Conservation (phyloP, 2,888 invertebrate genomes). For the Octonoba sinensis region DNA sequence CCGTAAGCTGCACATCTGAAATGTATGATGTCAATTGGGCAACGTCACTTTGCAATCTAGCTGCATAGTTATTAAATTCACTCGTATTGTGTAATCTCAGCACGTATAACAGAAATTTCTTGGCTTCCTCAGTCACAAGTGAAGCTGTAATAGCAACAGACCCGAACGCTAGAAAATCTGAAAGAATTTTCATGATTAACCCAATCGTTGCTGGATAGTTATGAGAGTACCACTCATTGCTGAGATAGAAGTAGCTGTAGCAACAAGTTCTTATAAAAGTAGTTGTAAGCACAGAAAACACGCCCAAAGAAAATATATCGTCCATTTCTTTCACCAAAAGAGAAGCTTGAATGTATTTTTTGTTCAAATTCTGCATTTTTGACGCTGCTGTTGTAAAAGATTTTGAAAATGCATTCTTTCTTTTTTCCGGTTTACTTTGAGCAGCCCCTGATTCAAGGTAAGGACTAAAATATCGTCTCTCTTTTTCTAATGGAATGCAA, state of each 20-base stretch:
- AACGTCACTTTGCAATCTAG: constrained; percentile 33
- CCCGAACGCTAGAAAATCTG: constrained; percentile 45
- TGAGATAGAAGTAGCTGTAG: constrained; percentile 36
- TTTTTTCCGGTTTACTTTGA: neutral
- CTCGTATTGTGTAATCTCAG: neutral
- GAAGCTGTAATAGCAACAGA: constrained; percentile 42
- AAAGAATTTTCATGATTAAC: constrained; percentile 13
- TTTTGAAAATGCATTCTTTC: neutral
- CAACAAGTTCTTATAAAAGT: constrained; percentile 39
- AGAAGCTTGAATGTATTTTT: constrained; percentile 17
- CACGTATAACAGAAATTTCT: constrained; percentile 18
- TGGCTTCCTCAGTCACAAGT: constrained; percentile 38
- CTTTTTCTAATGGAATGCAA: neutral
- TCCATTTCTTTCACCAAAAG: constrained; percentile 42
- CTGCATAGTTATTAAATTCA: constrained; percentile 4
- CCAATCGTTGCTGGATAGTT: neutral
- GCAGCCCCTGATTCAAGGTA: neutral
- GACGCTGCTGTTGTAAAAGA: neutral
- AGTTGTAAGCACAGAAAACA: constrained; percentile 25
- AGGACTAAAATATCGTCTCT: neutral
- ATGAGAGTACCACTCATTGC: constrained; percentile 13
- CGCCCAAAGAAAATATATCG: constrained; percentile 33
- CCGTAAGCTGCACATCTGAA: constrained; percentile 42
- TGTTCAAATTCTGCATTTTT: constrained; percentile 35
- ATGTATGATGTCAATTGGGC: constrained; percentile 22